Evolutionary conservation across 2,113 vertebrate species (phyloP).

Genomic region (Ailurus styani): DNA sequence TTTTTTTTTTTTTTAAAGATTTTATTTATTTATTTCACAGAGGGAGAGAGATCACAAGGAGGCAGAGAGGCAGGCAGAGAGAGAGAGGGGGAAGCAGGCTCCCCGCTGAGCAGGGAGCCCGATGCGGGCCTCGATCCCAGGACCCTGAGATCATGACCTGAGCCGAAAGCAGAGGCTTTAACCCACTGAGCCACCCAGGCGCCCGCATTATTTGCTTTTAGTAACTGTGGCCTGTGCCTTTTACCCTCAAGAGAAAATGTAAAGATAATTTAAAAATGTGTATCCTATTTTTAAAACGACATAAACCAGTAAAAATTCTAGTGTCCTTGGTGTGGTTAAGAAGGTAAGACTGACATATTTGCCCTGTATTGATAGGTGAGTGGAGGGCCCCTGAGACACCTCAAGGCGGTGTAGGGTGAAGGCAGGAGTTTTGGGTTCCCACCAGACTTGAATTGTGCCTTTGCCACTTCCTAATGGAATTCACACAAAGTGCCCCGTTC

Average conservation of each 20-base stretch:
- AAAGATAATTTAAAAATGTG: neutral
- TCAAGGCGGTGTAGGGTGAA: neutral
- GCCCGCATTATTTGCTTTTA: neutral
- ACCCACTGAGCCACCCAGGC: no score
- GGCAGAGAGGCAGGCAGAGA: no score
- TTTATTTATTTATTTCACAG: no score
- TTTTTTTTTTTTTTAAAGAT: no score
- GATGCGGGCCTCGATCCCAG: no score
- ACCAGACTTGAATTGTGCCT: neutral
- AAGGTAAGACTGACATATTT: neutral
- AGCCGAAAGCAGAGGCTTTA: no score
- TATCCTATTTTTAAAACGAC: neutral
- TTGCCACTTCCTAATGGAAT: neutral
- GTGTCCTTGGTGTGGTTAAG: neutral
- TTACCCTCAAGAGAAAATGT: neutral
- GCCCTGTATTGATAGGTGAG: neutral
- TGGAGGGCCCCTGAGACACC: neutral
- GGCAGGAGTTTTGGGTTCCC: neutral
- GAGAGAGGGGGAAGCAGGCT: no score
- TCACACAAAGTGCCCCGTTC: neutral
- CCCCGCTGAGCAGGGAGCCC: no score
- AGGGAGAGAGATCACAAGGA: no score
- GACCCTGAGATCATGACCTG: no score
- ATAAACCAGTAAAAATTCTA: neutral
- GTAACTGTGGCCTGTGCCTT: neutral